Evolutionary conservation across 1,140 invertebrate species (phyloP), one percentile per base, ranked within the genome.

Genomic region (Penaeus vannamei): DNA sequence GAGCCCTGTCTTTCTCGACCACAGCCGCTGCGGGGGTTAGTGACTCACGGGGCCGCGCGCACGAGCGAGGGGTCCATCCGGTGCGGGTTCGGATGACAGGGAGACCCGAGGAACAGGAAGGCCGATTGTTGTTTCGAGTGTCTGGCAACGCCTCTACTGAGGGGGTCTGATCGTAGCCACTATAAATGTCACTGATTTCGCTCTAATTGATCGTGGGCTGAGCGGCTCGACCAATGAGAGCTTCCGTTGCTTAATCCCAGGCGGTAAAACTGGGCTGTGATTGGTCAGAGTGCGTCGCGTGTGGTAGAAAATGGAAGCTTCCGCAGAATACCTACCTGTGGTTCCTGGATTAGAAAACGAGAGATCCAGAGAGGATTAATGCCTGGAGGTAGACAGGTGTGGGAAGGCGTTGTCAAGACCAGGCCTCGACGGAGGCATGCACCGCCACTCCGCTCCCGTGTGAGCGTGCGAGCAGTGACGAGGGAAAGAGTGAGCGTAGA

Each of bases 361-460:
- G 66, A 81, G 84, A 77, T 84, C 62, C 83, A 84, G 83, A 84
- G 83, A n/a, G 83, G 36, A 53, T 84, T 84, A 84, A 42, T 69
- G 32, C 62, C 64, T 26, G 62, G 62, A 19, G 14, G 83, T 46
- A 69, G 83, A 69, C 83, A 84, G 83, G 62, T 66, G 83, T 26
- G 36, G 42, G 29, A 29, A 76, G 72, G 29, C 72, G 29, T 26
- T 36, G 29, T 36, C 42, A 53, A 53, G 53, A 12, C 53, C 53
- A 14, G 53, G 53, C 53, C 53, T 10, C 53, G 53, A 53, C 53
- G 53, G 17, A 53, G 14, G 53, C 53, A 53, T 17, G 53, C 17
- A 12, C 53, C 53, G 8, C 53, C 53, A 53, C 53, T 12, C 53
- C 53, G 53, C 53, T 53, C 53, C 14, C 10, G 17, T 53, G 53